These are phyloP conservation scores for Mesembrinibis cayennensis DNA, from an alignment of 2,113 vertebrate genomes.

Conservation along the genomic window DNA sequence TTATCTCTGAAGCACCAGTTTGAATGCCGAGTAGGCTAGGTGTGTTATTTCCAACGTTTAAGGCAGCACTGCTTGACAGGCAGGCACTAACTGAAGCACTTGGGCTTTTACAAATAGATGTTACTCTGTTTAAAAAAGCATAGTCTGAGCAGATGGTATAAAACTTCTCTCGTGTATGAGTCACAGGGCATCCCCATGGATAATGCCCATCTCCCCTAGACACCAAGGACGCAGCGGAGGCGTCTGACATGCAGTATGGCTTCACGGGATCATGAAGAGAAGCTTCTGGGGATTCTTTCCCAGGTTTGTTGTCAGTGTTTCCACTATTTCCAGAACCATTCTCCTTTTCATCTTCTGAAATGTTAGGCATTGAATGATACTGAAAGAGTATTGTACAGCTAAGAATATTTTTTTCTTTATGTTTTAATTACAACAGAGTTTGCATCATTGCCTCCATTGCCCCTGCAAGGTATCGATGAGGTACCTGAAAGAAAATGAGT, in stretches of 20 bases:
- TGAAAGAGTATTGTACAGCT: neutral
- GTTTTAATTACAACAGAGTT: slow-evolving; percentile 13
- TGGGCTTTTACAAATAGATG: slow-evolving; percentile 82
- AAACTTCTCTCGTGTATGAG: slow-evolving; percentile 93
- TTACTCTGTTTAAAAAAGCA: slow-evolving; percentile 92
- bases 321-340: slow-evolving; percentile 76
- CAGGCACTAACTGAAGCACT: slow-evolving; percentile 71
- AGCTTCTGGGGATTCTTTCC: slow-evolving; percentile 69
- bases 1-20: slow-evolving; percentile 69
- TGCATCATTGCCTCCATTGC: slow-evolving; percentile 51
- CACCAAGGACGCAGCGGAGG: slow-evolving; percentile 72
- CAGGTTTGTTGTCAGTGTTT: slow-evolving; percentile 69
- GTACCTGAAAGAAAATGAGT: slow-evolving; percentile 31
- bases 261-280: slow-evolving; percentile 65
- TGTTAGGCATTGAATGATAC: slow-evolving; percentile 89
- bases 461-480: neutral
- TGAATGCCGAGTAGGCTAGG: slow-evolving; percentile 70
- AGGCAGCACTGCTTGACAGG: slow-evolving; percentile 70
- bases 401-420: neutral
- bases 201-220: slow-evolving; percentile 86
- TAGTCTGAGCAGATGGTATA: slow-evolving; percentile 98
- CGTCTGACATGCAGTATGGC: slow-evolving; percentile 73
- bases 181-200: slow-evolving; percentile 94
- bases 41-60: slow-evolving; percentile 71
- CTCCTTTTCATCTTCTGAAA: slow-evolving; percentile 83